A percentile compares a stretch with the other conserved stretches of the same genome.
Evolutionary conservation across 1,140 invertebrate genomes (phyloP).

Genomic region (Anastrepha obliqua): DNA sequence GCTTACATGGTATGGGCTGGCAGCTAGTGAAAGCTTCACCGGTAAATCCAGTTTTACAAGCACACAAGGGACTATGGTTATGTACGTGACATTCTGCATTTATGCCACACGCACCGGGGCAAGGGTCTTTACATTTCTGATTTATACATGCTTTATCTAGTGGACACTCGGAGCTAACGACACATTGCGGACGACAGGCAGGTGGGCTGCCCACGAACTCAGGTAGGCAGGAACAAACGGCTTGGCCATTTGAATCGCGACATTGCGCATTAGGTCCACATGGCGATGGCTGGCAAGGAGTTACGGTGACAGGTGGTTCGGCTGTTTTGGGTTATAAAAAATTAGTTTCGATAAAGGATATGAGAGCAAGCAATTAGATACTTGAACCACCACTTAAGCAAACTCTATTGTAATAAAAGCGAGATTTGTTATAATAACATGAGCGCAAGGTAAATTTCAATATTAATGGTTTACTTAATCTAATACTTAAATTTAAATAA

Average conservation of each 20-base stretch:
- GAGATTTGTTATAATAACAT: too few relatives aligned
- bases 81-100: slow-evolving; percentile 88
- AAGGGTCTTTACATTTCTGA: slow-evolving; percentile 90
- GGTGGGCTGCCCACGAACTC: slow-evolving; percentile 86
- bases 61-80: slow-evolving; percentile 89
- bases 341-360: not conserved
- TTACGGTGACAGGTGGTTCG: slow-evolving; percentile 75
- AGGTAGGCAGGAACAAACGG: slow-evolving; percentile 86
- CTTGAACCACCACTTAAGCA: not conserved
- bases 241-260: slow-evolving; percentile 82
- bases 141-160: slow-evolving; percentile 87
- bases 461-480: not conserved
- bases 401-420: not conserved
- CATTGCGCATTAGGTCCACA: slow-evolving; percentile 86
- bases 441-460: too few relatives aligned
- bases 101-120: slow-evolving; percentile 86
- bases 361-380: not conserved
- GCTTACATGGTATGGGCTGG: slow-evolving; percentile 77
- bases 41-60: slow-evolving; percentile 84
- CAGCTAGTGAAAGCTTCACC: slow-evolving; percentile 90
- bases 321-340: slow-evolving; percentile 44
- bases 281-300: slow-evolving; percentile 83
- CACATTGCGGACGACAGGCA: slow-evolving; percentile 86
- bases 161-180: slow-evolving; percentile 88
- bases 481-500: not conserved